Base-by-base conservation (phyloP, 2,797 vertebrate genomes). In the Simalia tracyae region DNA sequence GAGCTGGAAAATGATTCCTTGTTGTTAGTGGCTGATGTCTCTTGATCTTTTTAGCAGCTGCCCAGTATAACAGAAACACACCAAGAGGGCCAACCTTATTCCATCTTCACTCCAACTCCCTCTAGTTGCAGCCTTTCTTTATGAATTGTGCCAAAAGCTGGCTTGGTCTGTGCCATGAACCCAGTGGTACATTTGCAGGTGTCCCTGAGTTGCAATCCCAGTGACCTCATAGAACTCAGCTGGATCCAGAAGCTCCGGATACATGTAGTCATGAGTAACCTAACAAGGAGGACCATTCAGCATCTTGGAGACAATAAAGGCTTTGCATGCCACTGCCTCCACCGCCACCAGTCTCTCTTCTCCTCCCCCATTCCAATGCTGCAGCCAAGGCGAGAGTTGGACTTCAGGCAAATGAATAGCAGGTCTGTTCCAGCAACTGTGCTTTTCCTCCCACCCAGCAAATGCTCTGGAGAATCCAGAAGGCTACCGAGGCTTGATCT, bases 361-460 rank as follows among this genome's bases (percentile, higher is more conserved):
- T 46, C 11, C 86, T 63, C 93, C 89, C 42, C 91, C 86, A 92
- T 92, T 36, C 26, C 46, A 19, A 90, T 14, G 84, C 93, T 15
- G 7, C 93, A 95, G 96, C 96, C 96, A 93, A 90, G 94, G 94
- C 92, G 0, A 94, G 91, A 92, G 85, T 95, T 89, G 94, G 95
- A 95, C 95, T 31, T 50, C 92, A 63, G 15, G 88, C 84, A 26
- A 94, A 97, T 97, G 96, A 98, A 98, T 98, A 96, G 97, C 95
- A 91, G 95, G 94, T 97, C 97, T 98, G 98, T 98, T 97, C 94
- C 84, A 93, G 94, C 95, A 94, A 96, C 96, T 93, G 96, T 68
- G 63, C 15, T 84, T 93, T 95, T 96, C 22, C 93, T 94, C 91
- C 95, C 96, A 89, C 91, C 95, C 95, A 87, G 93, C 12, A 9